Conservation (phyloP, 2,113 vertebrate species). For the Laterallus jamaicensis region DNA sequence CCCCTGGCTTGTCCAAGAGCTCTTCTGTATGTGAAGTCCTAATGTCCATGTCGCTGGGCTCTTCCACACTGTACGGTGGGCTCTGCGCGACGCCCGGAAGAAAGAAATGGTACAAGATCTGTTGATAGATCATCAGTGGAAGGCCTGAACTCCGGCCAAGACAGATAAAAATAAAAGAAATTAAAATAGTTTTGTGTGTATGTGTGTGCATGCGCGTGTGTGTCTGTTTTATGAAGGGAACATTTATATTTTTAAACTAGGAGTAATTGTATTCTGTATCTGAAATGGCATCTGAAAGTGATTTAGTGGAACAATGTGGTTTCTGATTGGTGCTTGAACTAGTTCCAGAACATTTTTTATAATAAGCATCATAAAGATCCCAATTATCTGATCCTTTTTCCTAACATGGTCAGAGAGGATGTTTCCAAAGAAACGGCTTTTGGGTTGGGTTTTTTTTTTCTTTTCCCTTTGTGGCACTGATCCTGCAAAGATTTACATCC, state of each 20-base stretch:
- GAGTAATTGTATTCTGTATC: constrained; percentile 89
- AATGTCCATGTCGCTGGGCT: constrained; percentile 56
- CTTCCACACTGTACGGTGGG: constrained; percentile 46
- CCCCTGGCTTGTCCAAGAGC: constrained; percentile 56
- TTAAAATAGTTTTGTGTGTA: constrained; percentile 66
- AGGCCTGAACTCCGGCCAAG: constrained; percentile 82
- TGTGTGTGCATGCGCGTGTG: constrained; percentile 9
- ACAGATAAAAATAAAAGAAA: constrained; percentile 83
- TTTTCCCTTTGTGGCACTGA: constrained; percentile 15
- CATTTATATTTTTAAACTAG: constrained; percentile 90
- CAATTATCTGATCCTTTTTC: constrained; percentile 84
- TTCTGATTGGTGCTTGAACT: constrained; percentile 89
- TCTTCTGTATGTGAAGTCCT: constrained; percentile 63
- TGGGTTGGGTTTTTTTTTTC: not conserved
- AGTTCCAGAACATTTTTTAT: constrained; percentile 85
- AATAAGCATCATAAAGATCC: constrained; percentile 85
- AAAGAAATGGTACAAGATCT: constrained; percentile 77
- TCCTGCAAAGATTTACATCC: constrained; percentile 54
- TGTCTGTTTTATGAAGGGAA: constrained; percentile 73
- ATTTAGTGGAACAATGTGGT: constrained; percentile 91
- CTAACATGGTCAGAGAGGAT: constrained; percentile 73
- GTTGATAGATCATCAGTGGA: constrained; percentile 84
- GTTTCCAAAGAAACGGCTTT: constrained; percentile 60
- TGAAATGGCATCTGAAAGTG: constrained; percentile 92
- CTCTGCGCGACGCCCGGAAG: constrained; percentile 55